Evolutionary conservation across 1,140 invertebrate genomes (phyloP).

Genomic region (Cherax destructor): DNA sequence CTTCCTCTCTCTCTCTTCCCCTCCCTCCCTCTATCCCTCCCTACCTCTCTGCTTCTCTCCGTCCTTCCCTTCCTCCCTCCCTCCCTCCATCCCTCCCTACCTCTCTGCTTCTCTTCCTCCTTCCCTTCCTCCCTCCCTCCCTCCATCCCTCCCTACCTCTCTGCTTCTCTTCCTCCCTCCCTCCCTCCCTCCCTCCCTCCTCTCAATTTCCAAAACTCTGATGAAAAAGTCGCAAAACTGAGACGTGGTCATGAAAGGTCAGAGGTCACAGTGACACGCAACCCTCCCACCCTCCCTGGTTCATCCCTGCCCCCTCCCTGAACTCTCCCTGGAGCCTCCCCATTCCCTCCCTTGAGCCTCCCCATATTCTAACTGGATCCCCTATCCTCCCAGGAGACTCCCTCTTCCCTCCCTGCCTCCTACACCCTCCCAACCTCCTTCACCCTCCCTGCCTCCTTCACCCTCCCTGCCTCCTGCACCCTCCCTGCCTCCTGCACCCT

Average conservation of each 20-base stretch:
- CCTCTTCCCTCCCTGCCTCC: neutral
- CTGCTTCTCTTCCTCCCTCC: no score
- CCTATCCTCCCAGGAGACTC: no score
- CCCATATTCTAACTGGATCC: no score
- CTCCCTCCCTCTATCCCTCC: no score
- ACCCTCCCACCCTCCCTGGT: neutral
- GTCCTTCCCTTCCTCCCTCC: no score
- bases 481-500: neutral
- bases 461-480: neutral
- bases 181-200: no score
- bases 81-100: no score
- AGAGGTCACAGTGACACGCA: neutral
- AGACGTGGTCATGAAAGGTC: constrained; percentile 2
- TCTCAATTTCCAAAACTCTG: neutral
- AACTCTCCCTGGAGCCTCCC: no score
- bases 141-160: neutral
- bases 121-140: neutral
- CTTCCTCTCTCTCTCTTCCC: no score
- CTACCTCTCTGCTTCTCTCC: no score
- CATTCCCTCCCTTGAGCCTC: neutral
- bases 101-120: neutral
- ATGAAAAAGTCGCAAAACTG: neutral
- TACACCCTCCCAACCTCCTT: neutral
- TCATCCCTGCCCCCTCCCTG: no score
- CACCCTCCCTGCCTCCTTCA: neutral